A percentile compares a stretch with the other conserved stretches of the same genome.
These are phyloP conservation scores for Chloroceryle aenea DNA, from an alignment of 2,113 vertebrate species.

Conservation along the genomic window DNA sequence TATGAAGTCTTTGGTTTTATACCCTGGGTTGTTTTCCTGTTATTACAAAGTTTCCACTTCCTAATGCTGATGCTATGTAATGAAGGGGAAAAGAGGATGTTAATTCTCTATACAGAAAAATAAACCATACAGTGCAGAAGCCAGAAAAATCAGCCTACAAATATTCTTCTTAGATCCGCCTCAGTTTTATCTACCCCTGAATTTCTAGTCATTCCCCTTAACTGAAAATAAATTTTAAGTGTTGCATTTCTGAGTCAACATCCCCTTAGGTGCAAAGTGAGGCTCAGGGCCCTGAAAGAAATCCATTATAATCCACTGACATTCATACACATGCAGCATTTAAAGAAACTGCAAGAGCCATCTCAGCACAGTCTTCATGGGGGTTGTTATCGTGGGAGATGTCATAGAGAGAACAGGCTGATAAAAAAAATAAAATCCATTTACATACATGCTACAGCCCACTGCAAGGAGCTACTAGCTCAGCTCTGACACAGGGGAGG, in stretches of 20 bases:
- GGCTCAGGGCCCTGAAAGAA: background rate
- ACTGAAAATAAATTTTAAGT: background rate
- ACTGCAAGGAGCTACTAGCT: background rate
- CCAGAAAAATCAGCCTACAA: background rate
- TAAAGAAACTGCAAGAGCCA: background rate
- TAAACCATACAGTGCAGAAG: background rate
- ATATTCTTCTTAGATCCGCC: background rate
- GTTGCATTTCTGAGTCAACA: background rate
- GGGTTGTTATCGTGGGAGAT: background rate
- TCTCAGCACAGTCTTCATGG: background rate
- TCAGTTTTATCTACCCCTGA: background rate
- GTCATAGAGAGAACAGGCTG: background rate
- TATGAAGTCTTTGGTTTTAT: background rate
- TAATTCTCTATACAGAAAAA: background rate
- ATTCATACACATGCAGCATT: background rate
- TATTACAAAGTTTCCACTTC: background rate
- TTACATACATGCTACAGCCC: background rate
- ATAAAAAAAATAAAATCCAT: slow-evolving; percentile 20
- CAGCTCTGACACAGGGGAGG: background rate
- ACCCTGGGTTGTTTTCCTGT: background rate
- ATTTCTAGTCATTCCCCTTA: background rate
- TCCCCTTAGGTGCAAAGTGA: background rate
- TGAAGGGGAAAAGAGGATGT: background rate
- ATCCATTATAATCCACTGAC: background rate
- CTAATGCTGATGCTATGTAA: background rate